phyloP scores from a whole-genome alignment of 2,888 invertebrate genomes.

The Gandaritis pyraliata region DNA sequence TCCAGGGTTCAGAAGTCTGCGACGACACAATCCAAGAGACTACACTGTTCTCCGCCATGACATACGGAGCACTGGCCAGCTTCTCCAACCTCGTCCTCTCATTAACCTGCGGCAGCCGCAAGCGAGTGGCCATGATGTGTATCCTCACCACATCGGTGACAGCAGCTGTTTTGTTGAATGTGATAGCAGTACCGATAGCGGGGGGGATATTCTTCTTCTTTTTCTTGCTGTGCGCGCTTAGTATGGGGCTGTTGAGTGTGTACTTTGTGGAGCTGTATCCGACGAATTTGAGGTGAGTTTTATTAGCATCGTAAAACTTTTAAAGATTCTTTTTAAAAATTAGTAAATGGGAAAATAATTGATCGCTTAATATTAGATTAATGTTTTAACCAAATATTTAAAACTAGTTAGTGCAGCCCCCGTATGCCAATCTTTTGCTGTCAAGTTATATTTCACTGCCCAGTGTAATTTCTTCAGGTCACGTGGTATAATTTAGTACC shows the following conservation, averaged over 20 bases:
- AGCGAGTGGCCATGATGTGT: constrained; percentile 71
- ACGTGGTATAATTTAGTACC: no score
- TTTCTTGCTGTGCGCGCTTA: constrained; percentile 72
- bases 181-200: constrained; percentile 67
- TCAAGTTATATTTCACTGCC: no score
- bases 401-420: no score
- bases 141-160: constrained; percentile 62
- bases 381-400: no score
- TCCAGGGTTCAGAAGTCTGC: constrained; percentile 63
- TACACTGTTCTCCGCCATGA: constrained; percentile 75
- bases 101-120: constrained; percentile 69
- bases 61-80: constrained; percentile 74
- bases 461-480: no score
- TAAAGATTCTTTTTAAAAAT: no score
- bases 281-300: constrained; percentile 71
- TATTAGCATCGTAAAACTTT: constrained; percentile 8
- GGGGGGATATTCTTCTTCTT: constrained; percentile 78
- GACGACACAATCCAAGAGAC: constrained; percentile 76
- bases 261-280: constrained; percentile 80
- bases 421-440: no score
- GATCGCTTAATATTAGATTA: no score
- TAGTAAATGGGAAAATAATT: no score
- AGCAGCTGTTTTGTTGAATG: constrained; percentile 66
- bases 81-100: constrained; percentile 71
- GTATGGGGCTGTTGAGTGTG: constrained; percentile 77